Base-by-base conservation (phyloP, 2,888 invertebrate genomes). In the Nomada ruficornis region DNA sequence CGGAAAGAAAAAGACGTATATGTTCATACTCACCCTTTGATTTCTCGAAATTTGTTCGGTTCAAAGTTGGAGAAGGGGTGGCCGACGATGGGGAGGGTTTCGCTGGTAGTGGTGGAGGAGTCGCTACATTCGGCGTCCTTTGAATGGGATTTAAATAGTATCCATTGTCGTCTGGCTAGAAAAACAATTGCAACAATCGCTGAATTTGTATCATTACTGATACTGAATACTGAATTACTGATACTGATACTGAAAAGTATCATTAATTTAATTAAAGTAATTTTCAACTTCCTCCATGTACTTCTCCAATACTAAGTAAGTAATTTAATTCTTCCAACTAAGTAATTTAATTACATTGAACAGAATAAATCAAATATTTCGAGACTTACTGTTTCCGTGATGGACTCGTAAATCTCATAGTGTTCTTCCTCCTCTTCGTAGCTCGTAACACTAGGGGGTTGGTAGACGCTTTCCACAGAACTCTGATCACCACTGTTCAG, bases 351-450 rank as follows among this genome's bases (percentile, higher is more conserved):
- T 23, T 10, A 57, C 57, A 13, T 13, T 54, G 20, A 13, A 57
- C 15, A 13, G 47, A 47, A 47, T 47, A 15, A 47, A 54, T 18
- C 20, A n/a, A 15, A 44, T 11, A 29, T 11, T 20, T 23, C 2
- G 0, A n/a, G 1, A 80, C 87, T 86, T 67, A 93, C 93, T 55
- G 86, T 82, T 87, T 93, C 93, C 0, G 90, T 92, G 13, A 93
- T 93, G 0, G 90, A 92, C 77, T 93, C 93, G 26, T 93, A 93
- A 85, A 92, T 91, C 57, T 92, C 91, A 44, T 91, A 91, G 0
- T 83, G 89, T n/a, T 90, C 89, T 10, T 90, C 90, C n/a, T 90
- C 90, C 2, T 91, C 91, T 7, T 90, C 90, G 55, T 88, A 82
- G 42, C 91, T 92, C 5, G 89, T 84, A 1, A 84, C 82, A 63